phyloP scores from a whole-genome alignment of 2,888 invertebrate species.

The Tachina fera region DNA sequence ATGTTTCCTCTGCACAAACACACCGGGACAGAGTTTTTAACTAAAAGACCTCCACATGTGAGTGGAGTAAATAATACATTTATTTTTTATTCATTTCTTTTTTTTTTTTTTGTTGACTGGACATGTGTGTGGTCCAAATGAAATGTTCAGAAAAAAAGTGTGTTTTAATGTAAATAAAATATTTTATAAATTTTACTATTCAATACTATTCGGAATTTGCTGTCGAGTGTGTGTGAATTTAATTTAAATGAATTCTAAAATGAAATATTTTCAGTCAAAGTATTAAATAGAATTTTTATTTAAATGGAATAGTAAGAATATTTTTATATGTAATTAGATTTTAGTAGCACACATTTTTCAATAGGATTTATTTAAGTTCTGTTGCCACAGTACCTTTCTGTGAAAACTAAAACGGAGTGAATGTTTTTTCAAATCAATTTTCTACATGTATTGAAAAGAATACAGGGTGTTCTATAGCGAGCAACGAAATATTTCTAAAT shows the following conservation, averaged over 20 bases:
- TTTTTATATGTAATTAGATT: no score
- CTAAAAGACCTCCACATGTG: background rate
- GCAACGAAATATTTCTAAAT: no score
- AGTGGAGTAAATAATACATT: slow-evolving; percentile 31
- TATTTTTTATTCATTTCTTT: no score
- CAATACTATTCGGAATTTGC: slow-evolving; percentile 14
- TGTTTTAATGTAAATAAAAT: slow-evolving; percentile 16
- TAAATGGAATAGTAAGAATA: background rate
- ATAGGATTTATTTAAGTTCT: no score
- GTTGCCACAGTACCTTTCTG: no score
- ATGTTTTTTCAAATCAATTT: no score
- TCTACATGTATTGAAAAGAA: no score
- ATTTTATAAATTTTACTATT: slow-evolving; percentile 17
- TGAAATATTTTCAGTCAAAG: background rate
- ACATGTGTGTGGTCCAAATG: slow-evolving; percentile 43
- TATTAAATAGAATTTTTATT: background rate
- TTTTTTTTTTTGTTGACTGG: background rate
- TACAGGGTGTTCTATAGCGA: no score
- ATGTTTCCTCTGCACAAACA: background rate
- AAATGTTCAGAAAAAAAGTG: slow-evolving; percentile 6
- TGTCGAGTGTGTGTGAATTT: slow-evolving; percentile 14
- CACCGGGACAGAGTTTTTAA: slow-evolving; percentile 17
- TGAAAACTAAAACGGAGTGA: no score
- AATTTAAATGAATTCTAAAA: background rate
- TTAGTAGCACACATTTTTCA: no score